phyloP scores from a whole-genome alignment of 1,140 invertebrate genomes.

The Adoxophyes honmai region DNA sequence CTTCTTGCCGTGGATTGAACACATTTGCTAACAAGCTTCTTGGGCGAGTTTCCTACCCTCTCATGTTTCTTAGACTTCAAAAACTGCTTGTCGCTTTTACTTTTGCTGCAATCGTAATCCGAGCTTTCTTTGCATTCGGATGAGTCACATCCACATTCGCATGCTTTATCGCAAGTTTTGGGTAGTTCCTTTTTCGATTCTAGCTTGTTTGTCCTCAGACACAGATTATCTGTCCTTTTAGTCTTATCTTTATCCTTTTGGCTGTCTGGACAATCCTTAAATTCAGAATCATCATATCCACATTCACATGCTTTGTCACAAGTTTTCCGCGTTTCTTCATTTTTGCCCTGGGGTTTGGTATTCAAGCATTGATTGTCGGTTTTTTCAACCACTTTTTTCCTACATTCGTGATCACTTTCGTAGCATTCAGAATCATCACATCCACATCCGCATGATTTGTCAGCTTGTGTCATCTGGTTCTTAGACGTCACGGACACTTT shows the following conservation, averaged over 20 bases:
- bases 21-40: conserved; percentile 41
- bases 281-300: background rate
- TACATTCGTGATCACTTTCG: background rate
- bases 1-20: conserved; percentile 43
- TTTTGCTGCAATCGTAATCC: background rate
- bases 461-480: background rate
- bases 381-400: background rate
- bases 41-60: background rate
- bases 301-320: background rate
- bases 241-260: background rate
- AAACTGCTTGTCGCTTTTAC: conserved; percentile 3
- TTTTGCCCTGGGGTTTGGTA: background rate
- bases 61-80: conserved; percentile 18
- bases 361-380: background rate
- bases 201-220: too few relatives aligned
- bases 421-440: background rate
- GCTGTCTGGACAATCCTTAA: background rate
- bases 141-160: background rate
- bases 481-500: background rate
- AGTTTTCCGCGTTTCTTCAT: background rate
- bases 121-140: background rate
- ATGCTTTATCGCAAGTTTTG: background rate
- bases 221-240: background rate
- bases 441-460: background rate
- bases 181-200: background rate